Conservation (phyloP, 2,888 invertebrate species). For the Hypselothyrea guttata region DNA sequence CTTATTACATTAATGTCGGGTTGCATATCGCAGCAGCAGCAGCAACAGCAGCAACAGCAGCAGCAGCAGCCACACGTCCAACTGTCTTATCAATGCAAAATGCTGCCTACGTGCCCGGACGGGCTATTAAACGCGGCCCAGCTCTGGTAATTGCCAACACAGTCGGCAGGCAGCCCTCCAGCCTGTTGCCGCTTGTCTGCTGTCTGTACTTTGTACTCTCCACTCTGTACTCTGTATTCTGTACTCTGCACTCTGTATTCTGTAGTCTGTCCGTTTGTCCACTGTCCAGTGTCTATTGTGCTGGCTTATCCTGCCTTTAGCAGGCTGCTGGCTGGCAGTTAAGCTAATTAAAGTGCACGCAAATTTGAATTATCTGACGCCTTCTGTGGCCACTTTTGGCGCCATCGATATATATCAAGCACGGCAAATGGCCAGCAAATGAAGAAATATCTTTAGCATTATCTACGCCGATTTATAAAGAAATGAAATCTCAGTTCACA, state of each 20-base stretch:
- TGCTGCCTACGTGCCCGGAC: constrained; percentile 55
- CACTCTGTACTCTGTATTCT: too few relatives aligned
- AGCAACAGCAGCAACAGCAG: too few relatives aligned
- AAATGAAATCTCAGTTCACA: constrained; percentile 24
- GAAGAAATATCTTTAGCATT: constrained; percentile 42
- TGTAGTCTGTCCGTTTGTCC: background rate
- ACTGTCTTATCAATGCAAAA: constrained; percentile 55
- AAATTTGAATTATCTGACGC: constrained; percentile 66
- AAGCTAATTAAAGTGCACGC: constrained; percentile 74
- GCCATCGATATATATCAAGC: constrained; percentile 50
- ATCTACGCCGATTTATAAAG: constrained; percentile 45
- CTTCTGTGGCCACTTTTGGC: constrained; percentile 37
- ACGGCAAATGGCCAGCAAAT: constrained; percentile 49
- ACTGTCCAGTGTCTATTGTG: background rate
- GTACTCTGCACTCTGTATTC: too few relatives aligned
- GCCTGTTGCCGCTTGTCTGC: too few relatives aligned
- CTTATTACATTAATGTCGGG: constrained; percentile 73
- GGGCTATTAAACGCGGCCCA: constrained; percentile 41
- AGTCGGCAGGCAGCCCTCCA: background rate
- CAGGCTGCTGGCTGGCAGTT: constrained; percentile 35
- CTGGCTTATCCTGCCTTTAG: constrained; percentile 22
- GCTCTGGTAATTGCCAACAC: constrained; percentile 54
- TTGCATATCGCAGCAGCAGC: constrained; percentile 53
- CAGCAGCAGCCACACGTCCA: constrained; percentile 60
- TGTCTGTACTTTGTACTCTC: background rate